Evolutionary conservation across 2,888 invertebrate species (phyloP), one percentile per base, ranked within the genome.

Genomic region (Shargacucullia verbasci): DNA sequence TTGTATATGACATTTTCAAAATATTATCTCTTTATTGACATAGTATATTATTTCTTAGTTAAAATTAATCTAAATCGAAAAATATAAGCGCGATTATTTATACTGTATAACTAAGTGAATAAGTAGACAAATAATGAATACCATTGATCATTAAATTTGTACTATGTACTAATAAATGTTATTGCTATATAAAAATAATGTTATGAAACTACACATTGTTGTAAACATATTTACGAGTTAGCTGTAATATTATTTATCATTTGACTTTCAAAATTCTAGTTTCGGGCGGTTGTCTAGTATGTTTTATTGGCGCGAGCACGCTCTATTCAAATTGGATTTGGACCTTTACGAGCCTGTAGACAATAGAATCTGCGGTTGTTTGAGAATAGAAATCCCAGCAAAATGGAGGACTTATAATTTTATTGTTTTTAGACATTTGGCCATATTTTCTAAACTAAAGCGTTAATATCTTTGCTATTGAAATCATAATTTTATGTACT

Each of bases 61-160:
- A 47, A 70, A 70, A 58, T 58, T 66, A 66, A 45, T 58, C 44
- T 66, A 29, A 43, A 46, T 67, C 59, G 35, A 67, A 71, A 67
- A 71, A 67, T 67, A 71, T 55, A 72, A 68, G 68, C 61, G 37
- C 35, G 43, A 60, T 55, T 59, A 67, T 48, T 50, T 67, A 46
- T 41, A 44, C 39, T 49, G 14, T 39, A 14, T 47, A 29, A n/a
- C 25, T 12, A 25, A 13, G 12, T 41, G 9, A 13, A 29, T 9
- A 9, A 29, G 4, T 27, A 27, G 40, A 29, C 59, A 38, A 33
- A 39, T 70, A 49, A 66, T 70, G 15, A 44, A 39, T 55, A 55
- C 50, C 45, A 48, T 48, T 65, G 49, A 55, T 55, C 44, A 59
- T 52, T 37, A 29, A 48, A 47, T 70, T 69, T 73, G 73, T 69